Evolutionary conservation across 1,140 invertebrate genomes (phyloP).

Genomic region (Pissodes strobi): DNA sequence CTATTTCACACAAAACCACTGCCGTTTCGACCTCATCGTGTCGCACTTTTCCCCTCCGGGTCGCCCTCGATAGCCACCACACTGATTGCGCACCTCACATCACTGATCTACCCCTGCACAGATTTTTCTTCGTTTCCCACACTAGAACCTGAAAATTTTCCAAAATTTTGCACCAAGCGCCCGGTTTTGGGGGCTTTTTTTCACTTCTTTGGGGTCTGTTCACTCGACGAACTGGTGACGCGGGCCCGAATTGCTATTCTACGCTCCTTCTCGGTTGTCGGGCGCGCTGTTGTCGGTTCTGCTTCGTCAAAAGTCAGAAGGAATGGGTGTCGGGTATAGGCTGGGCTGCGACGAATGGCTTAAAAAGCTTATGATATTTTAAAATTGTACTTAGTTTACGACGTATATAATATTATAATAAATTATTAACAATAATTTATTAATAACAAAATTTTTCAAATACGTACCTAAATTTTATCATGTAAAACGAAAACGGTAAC

Average conservation of each 20-base stretch:
- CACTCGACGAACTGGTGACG: slow-evolving; percentile 52
- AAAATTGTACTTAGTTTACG: too few relatives aligned
- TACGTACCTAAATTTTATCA: too few relatives aligned
- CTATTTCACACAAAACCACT: slow-evolving; percentile 54
- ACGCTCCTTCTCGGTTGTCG: slow-evolving; percentile 48
- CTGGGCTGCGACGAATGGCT: too few relatives aligned
- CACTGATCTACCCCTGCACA: slow-evolving; percentile 20
- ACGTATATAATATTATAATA: too few relatives aligned
- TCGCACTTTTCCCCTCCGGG: slow-evolving; percentile 20
- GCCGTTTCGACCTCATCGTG: slow-evolving; percentile 51
- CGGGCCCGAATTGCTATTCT: slow-evolving; percentile 45
- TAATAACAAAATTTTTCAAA: too few relatives aligned
- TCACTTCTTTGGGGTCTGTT: slow-evolving; percentile 51
- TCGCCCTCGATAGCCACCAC: slow-evolving; percentile 33
- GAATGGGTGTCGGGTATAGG: background rate
- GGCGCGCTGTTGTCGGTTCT: slow-evolving; percentile 13
- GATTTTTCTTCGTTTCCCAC: slow-evolving; percentile 14
- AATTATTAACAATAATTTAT: too few relatives aligned
- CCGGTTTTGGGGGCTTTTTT: slow-evolving; percentile 42
- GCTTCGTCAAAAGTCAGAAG: background rate
- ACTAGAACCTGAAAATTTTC: slow-evolving; percentile 7
- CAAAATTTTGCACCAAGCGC: slow-evolving; percentile 45
- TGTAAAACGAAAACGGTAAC: too few relatives aligned
- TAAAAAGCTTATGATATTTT: too few relatives aligned
- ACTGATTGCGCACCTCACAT: slow-evolving; percentile 40